Evolutionary conservation across 35 echinoderm and acorn worm species (phyloP).

Genomic region (Stichopus chloronotus): DNA sequence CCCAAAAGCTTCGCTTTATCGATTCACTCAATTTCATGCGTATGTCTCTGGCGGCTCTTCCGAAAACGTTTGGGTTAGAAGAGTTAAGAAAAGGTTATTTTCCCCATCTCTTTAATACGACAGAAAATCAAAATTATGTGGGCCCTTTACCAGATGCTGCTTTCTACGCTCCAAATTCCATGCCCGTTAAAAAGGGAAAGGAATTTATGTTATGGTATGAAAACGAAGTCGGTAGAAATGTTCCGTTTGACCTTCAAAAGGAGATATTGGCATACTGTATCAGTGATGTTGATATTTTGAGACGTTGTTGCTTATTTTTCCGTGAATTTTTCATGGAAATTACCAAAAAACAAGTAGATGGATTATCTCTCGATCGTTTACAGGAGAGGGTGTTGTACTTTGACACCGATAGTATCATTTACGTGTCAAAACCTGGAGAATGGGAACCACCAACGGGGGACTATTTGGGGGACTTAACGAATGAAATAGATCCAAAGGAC

Average conservation of each 20-base stretch:
- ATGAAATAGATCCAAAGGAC: slow-evolving; percentile 11
- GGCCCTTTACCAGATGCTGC: too few species aligned
- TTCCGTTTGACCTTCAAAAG: too few species aligned
- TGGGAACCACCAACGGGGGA: slow-evolving; percentile 12
- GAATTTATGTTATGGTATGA: neutral
- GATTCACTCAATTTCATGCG: slow-evolving; percentile 49
- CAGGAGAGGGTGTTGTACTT: too few species aligned
- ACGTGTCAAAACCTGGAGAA: slow-evolving; percentile 12
- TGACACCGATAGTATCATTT: too few species aligned
- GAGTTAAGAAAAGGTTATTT: slow-evolving; percentile 50
- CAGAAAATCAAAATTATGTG: slow-evolving; percentile 59
- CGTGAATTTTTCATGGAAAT: slow-evolving; percentile 50
- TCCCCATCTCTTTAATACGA: slow-evolving; percentile 64
- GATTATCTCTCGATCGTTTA: slow-evolving; percentile 57
- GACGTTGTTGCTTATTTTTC: too few species aligned
- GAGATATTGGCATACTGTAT: slow-evolving; percentile 41
- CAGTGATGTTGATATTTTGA: too few species aligned
- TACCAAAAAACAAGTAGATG: slow-evolving; percentile 34
- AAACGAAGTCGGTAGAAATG: too few species aligned
- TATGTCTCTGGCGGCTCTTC: slow-evolving; percentile 44
- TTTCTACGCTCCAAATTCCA: neutral
- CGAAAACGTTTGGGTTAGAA: slow-evolving; percentile 62
- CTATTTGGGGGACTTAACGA: neutral
- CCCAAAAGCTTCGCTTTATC: slow-evolving; percentile 6
- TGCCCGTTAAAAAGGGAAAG: neutral